Evolutionary conservation across 2,888 invertebrate species (phyloP).

Genomic region (Choreutis nemorana): DNA sequence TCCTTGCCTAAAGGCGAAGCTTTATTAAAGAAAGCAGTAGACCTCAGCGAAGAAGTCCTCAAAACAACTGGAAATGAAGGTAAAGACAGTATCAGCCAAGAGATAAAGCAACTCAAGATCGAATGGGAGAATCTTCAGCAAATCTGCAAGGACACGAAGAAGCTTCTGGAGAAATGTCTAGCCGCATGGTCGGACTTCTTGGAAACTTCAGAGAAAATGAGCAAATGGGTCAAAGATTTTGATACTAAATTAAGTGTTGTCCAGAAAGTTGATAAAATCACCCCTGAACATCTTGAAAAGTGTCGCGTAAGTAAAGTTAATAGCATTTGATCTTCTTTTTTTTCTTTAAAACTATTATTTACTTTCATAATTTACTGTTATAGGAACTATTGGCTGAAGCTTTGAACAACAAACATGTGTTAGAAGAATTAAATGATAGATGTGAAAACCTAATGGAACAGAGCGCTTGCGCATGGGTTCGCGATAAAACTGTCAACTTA

Average conservation of each 20-base stretch:
- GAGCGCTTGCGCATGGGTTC: slow-evolving; percentile 83
- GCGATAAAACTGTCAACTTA: slow-evolving; percentile 85
- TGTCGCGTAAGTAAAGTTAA: slow-evolving; percentile 68
- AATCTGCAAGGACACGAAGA: slow-evolving; percentile 79
- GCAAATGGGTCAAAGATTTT: slow-evolving; percentile 77
- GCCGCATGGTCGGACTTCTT: slow-evolving; percentile 84
- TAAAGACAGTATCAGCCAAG: slow-evolving; percentile 81
- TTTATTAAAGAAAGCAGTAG: slow-evolving; percentile 75
- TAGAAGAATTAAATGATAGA: slow-evolving; percentile 86
- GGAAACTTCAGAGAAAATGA: slow-evolving; percentile 75
- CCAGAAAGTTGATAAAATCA: slow-evolving; percentile 76
- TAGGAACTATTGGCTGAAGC: slow-evolving; percentile 80
- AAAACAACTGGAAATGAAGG: slow-evolving; percentile 84
- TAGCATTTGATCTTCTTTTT: slow-evolving; percentile 1
- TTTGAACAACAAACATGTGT: slow-evolving; percentile 74
- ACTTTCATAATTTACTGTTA: slow-evolving; percentile 16
- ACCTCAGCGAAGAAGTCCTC: slow-evolving; percentile 77
- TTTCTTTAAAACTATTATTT: not conserved
- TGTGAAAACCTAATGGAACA: slow-evolving; percentile 89
- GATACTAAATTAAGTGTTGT: slow-evolving; percentile 71
- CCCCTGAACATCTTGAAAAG: slow-evolving; percentile 78
- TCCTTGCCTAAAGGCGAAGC: slow-evolving; percentile 76
- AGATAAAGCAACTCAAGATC: slow-evolving; percentile 79
- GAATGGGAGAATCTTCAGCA: slow-evolving; percentile 86
- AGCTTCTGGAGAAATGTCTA: slow-evolving; percentile 77